phyloP scores from a whole-genome alignment of 2,888 invertebrate species.

The Phaedon cochleariae region DNA sequence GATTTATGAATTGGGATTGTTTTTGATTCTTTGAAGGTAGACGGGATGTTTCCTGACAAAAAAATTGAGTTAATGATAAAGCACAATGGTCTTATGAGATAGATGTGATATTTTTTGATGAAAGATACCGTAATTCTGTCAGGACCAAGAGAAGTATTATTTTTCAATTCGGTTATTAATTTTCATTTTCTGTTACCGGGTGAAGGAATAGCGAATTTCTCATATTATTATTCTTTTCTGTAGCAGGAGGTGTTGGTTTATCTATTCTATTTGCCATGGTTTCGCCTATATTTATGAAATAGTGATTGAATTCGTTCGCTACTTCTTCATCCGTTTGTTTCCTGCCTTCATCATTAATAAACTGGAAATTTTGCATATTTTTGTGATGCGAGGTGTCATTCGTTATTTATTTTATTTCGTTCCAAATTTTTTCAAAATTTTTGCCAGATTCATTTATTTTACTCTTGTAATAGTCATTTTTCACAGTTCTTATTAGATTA shows the following conservation, averaged over 20 bases:
- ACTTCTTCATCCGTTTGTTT: background rate
- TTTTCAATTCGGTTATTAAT: background rate
- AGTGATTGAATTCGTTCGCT: background rate
- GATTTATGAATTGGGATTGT: background rate
- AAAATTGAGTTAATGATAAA: background rate
- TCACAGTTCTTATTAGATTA: background rate
- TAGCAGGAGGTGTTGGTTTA: background rate
- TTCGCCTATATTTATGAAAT: conserved; percentile 6
- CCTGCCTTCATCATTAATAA: background rate
- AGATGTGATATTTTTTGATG: background rate
- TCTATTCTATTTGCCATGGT: background rate
- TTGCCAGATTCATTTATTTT: conserved; percentile 2
- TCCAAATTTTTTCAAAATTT: background rate
- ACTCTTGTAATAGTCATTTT: conserved; percentile 2
- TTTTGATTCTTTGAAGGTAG: background rate
- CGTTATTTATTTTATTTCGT: background rate
- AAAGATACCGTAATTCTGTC: background rate
- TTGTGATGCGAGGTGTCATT: background rate
- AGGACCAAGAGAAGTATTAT: background rate
- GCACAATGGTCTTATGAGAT: background rate
- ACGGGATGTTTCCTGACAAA: too few relatives aligned
- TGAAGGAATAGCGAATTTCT: background rate
- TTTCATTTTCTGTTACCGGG: conserved; percentile 1
- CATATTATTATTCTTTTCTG: background rate
- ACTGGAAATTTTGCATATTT: background rate